phyloP scores from a whole-genome alignment of 2,797 vertebrate genomes.

The Enteromius trimaculatus region DNA sequence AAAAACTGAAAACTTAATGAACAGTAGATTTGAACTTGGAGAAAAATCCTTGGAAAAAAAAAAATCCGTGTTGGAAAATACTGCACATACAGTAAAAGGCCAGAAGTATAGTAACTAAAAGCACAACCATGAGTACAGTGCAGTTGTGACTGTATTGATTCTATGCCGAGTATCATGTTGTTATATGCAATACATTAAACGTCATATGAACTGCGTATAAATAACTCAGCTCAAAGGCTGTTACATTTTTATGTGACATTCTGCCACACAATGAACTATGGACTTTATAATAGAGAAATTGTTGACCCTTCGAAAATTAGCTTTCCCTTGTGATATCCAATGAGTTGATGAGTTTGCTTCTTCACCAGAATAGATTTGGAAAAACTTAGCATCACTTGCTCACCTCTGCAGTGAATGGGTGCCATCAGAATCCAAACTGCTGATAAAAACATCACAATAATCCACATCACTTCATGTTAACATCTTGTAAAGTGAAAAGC shows the following conservation, averaged over 20 bases:
- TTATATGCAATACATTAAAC: not conserved
- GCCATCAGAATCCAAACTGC: not conserved
- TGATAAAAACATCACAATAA: slow-evolving; percentile 1
- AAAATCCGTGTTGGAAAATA: not conserved
- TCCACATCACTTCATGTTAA: not conserved
- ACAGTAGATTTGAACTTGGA: not conserved
- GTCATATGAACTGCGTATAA: not conserved
- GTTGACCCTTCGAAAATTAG: not conserved
- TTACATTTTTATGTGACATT: not conserved
- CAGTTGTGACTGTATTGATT: not conserved
- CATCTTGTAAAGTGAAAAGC: not conserved
- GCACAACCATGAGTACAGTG: not conserved
- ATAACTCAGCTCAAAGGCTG: not conserved
- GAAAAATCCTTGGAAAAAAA: not conserved
- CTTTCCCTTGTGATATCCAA: not conserved
- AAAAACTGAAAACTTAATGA: not conserved
- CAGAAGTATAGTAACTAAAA: not conserved
- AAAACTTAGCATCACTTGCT: not conserved
- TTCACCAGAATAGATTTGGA: not conserved
- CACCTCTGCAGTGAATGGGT: not conserved
- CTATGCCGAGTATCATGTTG: not conserved
- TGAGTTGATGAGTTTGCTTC: not conserved
- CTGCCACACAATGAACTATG: not conserved
- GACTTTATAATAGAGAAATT: not conserved
- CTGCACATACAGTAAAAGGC: not conserved